Evolutionary conservation across 2,797 vertebrate species (phyloP).

Genomic region (Pseudomugil tenellus): DNA sequence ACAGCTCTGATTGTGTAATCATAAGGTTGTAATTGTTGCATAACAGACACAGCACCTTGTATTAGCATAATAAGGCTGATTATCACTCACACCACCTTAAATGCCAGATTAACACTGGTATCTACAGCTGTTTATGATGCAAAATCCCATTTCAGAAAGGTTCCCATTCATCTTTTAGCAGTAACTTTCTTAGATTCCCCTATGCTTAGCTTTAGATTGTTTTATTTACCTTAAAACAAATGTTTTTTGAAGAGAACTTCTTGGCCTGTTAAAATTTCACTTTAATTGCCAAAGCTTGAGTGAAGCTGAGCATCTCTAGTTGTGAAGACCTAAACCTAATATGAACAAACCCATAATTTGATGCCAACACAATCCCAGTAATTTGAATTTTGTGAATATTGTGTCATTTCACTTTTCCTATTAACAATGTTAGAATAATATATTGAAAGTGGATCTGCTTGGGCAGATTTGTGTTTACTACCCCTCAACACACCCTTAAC

Average conservation of each 20-base stretch:
- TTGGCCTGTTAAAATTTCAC: background rate
- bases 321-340: background rate
- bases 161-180: background rate
- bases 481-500: no score
- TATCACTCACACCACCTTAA: slow-evolving; percentile 7
- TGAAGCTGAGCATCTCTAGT: no score
- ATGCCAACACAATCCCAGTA: background rate
- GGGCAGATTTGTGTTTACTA: no score
- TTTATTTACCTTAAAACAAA: slow-evolving; percentile 25
- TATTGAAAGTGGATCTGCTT: no score
- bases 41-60: background rate
- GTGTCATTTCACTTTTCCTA: no score
- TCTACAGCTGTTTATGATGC: slow-evolving; percentile 15
- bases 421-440: no score
- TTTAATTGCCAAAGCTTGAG: no score
- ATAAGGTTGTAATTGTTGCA: background rate
- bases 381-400: no score
- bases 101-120: slow-evolving; percentile 12
- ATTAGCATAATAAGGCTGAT: slow-evolving; percentile 7
- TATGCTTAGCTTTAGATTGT: slow-evolving; percentile 10
- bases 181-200: slow-evolving; percentile 2
- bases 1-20: background rate
- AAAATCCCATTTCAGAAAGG: slow-evolving; percentile 17
- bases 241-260: slow-evolving; percentile 26
- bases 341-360: background rate